Conservation (phyloP, 2,797 vertebrate genomes). For the Remorina albescens region DNA sequence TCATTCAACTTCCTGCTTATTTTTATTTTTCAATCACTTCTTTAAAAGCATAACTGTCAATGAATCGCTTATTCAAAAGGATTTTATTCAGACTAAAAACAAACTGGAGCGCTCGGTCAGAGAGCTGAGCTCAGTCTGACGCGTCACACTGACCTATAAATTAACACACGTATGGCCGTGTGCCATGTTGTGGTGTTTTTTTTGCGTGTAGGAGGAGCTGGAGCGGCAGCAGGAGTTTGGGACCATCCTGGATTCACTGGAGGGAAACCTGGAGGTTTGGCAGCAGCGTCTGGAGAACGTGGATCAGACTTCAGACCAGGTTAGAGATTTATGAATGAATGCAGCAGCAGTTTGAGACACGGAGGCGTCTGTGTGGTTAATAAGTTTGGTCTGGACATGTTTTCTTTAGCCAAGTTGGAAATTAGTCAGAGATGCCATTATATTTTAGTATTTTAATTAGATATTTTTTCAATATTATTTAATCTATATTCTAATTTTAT, state of each 20-base stretch:
- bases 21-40: not conserved
- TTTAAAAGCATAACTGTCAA: not conserved
- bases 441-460: too few species aligned
- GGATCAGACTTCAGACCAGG: slow-evolving; percentile 43
- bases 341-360: too few species aligned
- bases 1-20: not conserved
- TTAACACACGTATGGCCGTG: slow-evolving; percentile 1
- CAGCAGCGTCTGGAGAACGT: slow-evolving; percentile 71
- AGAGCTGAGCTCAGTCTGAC: slow-evolving; percentile 3
- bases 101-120: too few species aligned
- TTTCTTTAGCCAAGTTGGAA: not conserved
- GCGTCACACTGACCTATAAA: slow-evolving; percentile 52
- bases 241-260: slow-evolving; percentile 80
- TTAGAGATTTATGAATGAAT: slow-evolving; percentile 33
- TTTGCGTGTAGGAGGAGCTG: slow-evolving; percentile 75
- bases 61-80: not conserved
- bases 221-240: slow-evolving; percentile 85
- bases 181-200: not conserved
- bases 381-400: not conserved
- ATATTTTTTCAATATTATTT: not conserved
- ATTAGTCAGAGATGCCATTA: not conserved
- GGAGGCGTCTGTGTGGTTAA: not conserved
- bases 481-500: too few species aligned
- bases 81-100: too few species aligned
- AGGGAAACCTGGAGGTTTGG: slow-evolving; percentile 82